Percentiles rank a stretch among this genome's conserved stretches.
These are phyloP conservation scores for Megaceryle alcyon DNA, from an alignment of 2,797 vertebrate species.

Conservation along the genomic window DNA sequence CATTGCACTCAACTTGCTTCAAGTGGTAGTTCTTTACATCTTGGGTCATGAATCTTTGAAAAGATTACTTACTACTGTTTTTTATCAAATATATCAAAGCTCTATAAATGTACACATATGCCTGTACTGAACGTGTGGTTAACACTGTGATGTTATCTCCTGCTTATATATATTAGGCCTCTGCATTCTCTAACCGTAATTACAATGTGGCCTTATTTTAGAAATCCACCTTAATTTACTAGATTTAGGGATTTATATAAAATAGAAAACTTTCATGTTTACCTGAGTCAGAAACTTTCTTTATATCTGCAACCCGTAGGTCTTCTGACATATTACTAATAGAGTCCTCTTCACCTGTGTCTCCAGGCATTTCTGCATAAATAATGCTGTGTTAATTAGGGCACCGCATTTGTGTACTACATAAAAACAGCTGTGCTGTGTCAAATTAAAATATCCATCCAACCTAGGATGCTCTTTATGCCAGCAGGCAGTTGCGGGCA, in stretches of 20 bases:
- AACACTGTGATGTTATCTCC: not conserved
- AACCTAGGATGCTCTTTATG: not conserved
- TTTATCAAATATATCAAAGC: not conserved
- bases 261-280: conserved; percentile 28
- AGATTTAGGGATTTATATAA: not conserved
- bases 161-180: not conserved
- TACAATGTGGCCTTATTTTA: not conserved
- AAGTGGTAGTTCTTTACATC: not conserved
- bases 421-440: not conserved
- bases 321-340: conserved; percentile 60
- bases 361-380: conserved; percentile 63
- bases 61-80: not conserved
- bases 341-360: conserved; percentile 63
- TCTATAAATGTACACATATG: not conserved
- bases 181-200: not conserved
- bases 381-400: conserved; percentile 39
- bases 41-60: not conserved
- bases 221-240: not conserved
- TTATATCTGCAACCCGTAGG: conserved; percentile 34
- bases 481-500: not conserved
- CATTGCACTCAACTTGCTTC: not conserved
- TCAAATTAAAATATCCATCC: not conserved
- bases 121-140: not conserved
- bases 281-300: conserved; percentile 68
- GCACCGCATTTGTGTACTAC: not conserved